Percentiles rank a stretch among this genome's conserved stretches.
Evolutionary conservation across 2,888 invertebrate species (phyloP).

Genomic region (Drosophila picticornis): DNA sequence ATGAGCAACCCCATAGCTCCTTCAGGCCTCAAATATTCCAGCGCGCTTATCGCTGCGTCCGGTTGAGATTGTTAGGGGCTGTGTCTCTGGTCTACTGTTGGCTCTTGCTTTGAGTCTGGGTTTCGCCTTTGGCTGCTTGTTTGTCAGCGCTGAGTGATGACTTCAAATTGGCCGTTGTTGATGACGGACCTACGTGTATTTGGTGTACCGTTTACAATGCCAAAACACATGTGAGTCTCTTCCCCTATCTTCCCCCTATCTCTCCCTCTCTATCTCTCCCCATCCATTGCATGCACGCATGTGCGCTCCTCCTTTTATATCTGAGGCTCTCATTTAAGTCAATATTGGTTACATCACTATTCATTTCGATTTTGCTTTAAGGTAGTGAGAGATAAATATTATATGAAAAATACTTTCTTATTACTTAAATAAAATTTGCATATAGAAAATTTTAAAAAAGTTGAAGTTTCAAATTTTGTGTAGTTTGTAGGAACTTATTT

Average conservation of each 20-base stretch:
- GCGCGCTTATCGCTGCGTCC: slow-evolving; percentile 45
- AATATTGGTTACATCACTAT: neutral
- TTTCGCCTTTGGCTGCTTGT: slow-evolving; percentile 58
- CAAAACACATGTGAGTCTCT: slow-evolving; percentile 60
- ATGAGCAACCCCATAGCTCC: neutral
- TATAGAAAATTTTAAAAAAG: neutral
- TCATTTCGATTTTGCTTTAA: slow-evolving; percentile 2
- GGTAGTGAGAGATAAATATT: neutral
- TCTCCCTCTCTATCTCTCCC: neutral
- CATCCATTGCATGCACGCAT: neutral
- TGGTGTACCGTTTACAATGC: slow-evolving; percentile 45
- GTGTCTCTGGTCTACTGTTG: slow-evolving; percentile 5
- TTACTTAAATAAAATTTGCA: neutral
- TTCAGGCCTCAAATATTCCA: slow-evolving; percentile 12
- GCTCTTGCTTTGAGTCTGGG: slow-evolving; percentile 23
- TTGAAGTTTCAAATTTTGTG: neutral
- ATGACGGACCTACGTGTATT: slow-evolving; percentile 59
- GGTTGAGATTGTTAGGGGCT: slow-evolving; percentile 17
- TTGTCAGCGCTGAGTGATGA: slow-evolving; percentile 77
- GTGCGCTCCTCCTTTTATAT: slow-evolving; percentile 16
- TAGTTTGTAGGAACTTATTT: neutral
- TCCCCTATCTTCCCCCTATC: neutral
- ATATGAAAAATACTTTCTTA: neutral
- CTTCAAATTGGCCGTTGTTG: slow-evolving; percentile 76
- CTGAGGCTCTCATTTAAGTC: neutral